phyloP scores from a whole-genome alignment of 2,113 vertebrate genomes.

The Synodontis membranacea region DNA sequence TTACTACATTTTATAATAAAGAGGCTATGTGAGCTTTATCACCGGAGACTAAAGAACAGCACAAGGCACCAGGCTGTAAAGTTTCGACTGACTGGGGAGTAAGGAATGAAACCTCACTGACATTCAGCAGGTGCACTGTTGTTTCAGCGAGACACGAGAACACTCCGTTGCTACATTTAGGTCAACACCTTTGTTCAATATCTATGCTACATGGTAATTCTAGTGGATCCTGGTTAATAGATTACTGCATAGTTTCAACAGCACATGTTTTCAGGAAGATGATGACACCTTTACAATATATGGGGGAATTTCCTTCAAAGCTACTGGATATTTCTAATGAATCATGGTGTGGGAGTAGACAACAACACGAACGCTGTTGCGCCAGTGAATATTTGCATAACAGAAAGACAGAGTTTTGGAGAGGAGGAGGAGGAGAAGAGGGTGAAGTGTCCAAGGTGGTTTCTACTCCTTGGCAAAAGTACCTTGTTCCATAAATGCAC shows the following conservation, averaged over 20 bases:
- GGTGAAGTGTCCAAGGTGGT: constrained; percentile 6
- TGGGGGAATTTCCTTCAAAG: not conserved
- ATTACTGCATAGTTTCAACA: not conserved
- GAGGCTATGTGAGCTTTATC: constrained; percentile 15
- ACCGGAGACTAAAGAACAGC: constrained; percentile 10
- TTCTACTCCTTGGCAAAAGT: constrained; percentile 21
- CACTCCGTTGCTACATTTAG: constrained; percentile 31
- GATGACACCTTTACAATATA: not conserved
- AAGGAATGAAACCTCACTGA: constrained; percentile 40
- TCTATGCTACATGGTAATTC: constrained; percentile 8
- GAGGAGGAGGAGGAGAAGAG: not conserved
- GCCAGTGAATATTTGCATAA: constrained; percentile 1
- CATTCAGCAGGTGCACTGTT: constrained; percentile 52
- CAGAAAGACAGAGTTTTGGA: constrained; percentile 15
- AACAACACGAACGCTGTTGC: not conserved
- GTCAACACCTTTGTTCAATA: constrained; percentile 23
- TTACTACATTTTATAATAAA: not conserved
- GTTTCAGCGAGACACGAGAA: constrained; percentile 48
- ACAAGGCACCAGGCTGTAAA: constrained; percentile 32
- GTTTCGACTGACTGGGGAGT: constrained; percentile 10
- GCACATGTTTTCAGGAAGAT: not conserved
- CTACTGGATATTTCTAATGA: constrained; percentile 22
- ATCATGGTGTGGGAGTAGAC: constrained; percentile 2
- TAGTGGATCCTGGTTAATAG: not conserved
- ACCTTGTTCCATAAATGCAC: not conserved